These are phyloP conservation scores for Hydriomena furcata DNA, from an alignment of 2,888 invertebrate genomes.

Conservation along the genomic window DNA sequence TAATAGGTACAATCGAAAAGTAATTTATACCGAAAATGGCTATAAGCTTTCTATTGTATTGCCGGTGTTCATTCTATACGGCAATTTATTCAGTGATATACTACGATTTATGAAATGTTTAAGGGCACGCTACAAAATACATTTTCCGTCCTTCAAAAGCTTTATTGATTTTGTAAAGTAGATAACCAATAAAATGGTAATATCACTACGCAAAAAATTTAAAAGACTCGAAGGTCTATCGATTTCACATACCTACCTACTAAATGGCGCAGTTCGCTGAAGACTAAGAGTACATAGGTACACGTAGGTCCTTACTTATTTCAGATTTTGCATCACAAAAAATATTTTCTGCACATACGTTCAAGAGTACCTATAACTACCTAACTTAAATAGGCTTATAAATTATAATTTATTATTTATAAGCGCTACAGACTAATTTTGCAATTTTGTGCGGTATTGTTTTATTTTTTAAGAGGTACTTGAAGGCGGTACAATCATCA, in stretches of 20 bases:
- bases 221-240: not conserved
- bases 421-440: too few relatives aligned
- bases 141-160: conserved; percentile 4
- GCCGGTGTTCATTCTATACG: conserved; percentile 15
- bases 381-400: too few relatives aligned
- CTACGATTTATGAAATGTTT: conserved; percentile 25
- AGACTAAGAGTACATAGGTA: too few relatives aligned
- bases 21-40: conserved; percentile 25
- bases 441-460: too few relatives aligned
- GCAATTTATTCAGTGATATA: conserved; percentile 21
- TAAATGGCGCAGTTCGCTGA: not conserved
- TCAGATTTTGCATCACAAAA: too few relatives aligned
- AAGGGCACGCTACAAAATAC: conserved; percentile 27
- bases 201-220: not conserved
- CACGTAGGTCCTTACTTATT: too few relatives aligned
- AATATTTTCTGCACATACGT: too few relatives aligned
- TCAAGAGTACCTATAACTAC: too few relatives aligned
- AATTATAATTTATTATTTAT: too few relatives aligned
- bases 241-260: not conserved
- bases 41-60: conserved; percentile 29
- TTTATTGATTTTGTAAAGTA: not conserved
- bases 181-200: not conserved
- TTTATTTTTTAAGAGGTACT: too few relatives aligned
- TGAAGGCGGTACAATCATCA: too few relatives aligned
- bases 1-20: conserved; percentile 16